A percentile compares a stretch with the other conserved stretches of the same genome.
phyloP scores from a whole-genome alignment of 2,888 invertebrate species.

The Caprella mutica region DNA sequence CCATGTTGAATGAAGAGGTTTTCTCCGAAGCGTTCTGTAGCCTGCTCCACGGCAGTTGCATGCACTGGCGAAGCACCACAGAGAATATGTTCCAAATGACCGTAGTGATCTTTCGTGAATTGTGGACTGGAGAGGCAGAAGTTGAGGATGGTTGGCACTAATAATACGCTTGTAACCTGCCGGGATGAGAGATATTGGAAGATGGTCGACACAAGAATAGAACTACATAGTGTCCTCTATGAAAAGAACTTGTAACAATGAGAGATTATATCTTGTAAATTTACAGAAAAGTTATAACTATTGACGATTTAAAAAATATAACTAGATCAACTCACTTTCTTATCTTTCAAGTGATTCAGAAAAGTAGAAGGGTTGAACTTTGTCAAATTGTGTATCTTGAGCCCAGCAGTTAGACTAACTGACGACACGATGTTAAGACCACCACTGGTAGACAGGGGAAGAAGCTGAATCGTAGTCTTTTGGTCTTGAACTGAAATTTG shows the following conservation, averaged over 20 bases:
- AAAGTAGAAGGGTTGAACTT: constrained; percentile 61
- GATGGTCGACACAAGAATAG: too few species aligned
- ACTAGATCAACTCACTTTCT: too few species aligned
- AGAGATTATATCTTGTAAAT: too few species aligned
- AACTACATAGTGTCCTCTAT: too few species aligned
- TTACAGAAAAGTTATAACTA: too few species aligned
- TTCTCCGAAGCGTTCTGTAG: not conserved
- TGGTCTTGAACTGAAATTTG: not conserved
- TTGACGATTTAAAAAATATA: too few species aligned
- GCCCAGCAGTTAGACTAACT: constrained; percentile 49
- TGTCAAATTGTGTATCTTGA: constrained; percentile 55
- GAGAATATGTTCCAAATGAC: constrained; percentile 46
- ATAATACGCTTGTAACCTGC: constrained; percentile 22
- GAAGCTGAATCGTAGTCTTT: constrained; percentile 39
- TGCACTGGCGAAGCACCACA: constrained; percentile 55
- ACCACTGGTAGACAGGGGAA: constrained; percentile 74
- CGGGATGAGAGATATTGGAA: too few species aligned
- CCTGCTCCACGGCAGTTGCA: not conserved
- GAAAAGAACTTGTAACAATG: too few species aligned
- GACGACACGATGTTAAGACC: constrained; percentile 53
- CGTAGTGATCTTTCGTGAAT: constrained; percentile 49
- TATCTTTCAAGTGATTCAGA: too few species aligned
- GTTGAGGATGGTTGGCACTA: constrained; percentile 62
- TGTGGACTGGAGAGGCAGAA: constrained; percentile 55
- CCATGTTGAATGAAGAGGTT: not conserved